Percentiles rank a stretch among this genome's conserved stretches.
Evolutionary conservation across 1,140 invertebrate species (phyloP).

Genomic region (Drosophila sp.): DNA sequence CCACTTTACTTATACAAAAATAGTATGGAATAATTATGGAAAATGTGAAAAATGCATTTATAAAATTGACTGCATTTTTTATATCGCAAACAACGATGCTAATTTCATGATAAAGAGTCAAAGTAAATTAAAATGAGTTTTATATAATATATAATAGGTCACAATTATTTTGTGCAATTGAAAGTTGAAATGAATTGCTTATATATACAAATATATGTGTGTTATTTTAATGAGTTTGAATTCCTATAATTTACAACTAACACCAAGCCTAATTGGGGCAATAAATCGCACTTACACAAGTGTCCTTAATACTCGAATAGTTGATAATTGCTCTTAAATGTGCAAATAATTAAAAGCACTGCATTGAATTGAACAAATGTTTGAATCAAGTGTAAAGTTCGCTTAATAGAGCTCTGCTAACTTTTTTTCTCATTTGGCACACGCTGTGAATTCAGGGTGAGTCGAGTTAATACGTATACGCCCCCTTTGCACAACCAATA

Average conservation of each 20-base stretch:
- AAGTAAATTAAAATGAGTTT: too few species aligned
- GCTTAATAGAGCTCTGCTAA: neutral
- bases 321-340: slow-evolving; percentile 48
- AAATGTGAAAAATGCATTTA: too few species aligned
- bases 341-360: slow-evolving; percentile 50
- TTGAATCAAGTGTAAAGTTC: neutral
- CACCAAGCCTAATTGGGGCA: neutral
- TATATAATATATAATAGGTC: too few species aligned
- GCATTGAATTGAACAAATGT: neutral
- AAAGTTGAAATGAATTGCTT: neutral
- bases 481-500: slow-evolving; percentile 5
- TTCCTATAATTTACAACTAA: slow-evolving; percentile 6
- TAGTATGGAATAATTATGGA: too few species aligned
- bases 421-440: neutral
- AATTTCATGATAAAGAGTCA: too few species aligned
- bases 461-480: slow-evolving; percentile 5
- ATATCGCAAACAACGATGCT: too few species aligned
- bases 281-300: neutral
- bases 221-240: slow-evolving; percentile 10
- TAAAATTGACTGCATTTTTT: too few species aligned
- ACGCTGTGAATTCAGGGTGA: neutral
- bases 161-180: neutral
- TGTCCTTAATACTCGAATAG: neutral
- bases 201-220: slow-evolving; percentile 23
- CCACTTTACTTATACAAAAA: too few species aligned